These are phyloP conservation scores for Chrysocyon brachyurus DNA, from an alignment of 2,797 vertebrate species.

Conservation along the genomic window DNA sequence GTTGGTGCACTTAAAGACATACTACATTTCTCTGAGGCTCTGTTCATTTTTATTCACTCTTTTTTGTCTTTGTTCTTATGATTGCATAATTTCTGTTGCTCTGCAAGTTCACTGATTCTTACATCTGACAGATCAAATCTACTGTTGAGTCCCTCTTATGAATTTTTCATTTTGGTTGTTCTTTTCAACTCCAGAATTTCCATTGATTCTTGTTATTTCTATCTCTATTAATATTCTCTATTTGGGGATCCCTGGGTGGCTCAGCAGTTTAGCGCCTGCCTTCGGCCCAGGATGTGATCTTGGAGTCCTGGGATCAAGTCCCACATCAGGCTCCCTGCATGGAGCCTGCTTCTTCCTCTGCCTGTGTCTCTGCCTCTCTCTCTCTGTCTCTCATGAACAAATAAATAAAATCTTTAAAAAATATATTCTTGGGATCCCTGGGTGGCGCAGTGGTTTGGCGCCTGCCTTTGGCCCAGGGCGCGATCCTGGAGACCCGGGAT, in stretches of 20 bases:
- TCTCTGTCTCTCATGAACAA: too few species aligned
- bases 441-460: too few species aligned
- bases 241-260: not conserved
- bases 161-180: conserved; percentile 2
- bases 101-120: conserved; percentile 9
- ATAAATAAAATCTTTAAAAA: too few species aligned
- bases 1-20: not conserved
- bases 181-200: conserved; percentile 10
- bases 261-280: too few species aligned
- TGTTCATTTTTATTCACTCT: not conserved
- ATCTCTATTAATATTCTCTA: not conserved
- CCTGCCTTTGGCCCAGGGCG: too few species aligned
- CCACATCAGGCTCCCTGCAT: too few species aligned
- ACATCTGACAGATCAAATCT: conserved; percentile 16
- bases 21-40: not conserved
- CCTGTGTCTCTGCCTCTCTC: too few species aligned
- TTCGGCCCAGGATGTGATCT: too few species aligned
- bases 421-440: not conserved
- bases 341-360: too few species aligned
- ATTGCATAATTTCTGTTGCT: not conserved
- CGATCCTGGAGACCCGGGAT: too few species aligned
- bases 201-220: not conserved
- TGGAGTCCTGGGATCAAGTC: too few species aligned
- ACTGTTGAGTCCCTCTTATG: not conserved
- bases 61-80: not conserved